These are phyloP conservation scores for Bombus soroeensis DNA, from an alignment of 1,140 invertebrate genomes.

Conservation along the genomic window DNA sequence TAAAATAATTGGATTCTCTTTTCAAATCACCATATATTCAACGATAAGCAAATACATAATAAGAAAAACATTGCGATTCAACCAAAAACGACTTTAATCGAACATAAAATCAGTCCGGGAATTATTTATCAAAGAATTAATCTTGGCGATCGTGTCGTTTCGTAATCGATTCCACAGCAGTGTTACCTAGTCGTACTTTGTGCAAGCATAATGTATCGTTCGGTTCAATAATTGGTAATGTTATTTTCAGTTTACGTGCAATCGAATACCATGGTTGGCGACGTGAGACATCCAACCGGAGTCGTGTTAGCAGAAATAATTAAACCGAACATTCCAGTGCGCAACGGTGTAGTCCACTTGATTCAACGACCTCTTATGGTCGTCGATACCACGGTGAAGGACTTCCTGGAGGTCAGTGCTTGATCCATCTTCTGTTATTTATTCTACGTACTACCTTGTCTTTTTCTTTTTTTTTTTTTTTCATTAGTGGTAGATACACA, in stretches of 20 bases:
- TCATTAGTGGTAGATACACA: not conserved
- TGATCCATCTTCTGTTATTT: not conserved
- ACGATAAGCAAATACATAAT: no score
- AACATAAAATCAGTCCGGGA: not conserved
- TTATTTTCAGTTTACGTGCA: constrained; percentile 90
- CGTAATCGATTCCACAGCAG: not conserved
- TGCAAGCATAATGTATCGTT: not conserved
- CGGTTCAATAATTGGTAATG: constrained; percentile 31
- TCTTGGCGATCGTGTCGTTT: not conserved
- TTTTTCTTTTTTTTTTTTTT: not conserved
- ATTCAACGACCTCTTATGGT: constrained; percentile 95
- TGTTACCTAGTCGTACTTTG: not conserved
- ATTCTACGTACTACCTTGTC: not conserved
- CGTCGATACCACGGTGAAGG: constrained; percentile 91
- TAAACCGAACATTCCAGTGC: constrained; percentile 95
- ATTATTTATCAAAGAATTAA: constrained; percentile 17
- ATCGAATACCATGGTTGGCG: constrained; percentile 92
- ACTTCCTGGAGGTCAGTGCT: constrained; percentile 91
- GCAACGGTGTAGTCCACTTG: constrained; percentile 95
- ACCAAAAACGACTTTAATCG: not conserved
- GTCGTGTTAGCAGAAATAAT: constrained; percentile 94
- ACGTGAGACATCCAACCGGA: constrained; percentile 89
- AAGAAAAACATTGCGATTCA: no score
- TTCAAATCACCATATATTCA: no score
- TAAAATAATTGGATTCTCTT: not conserved